Evolutionary conservation across 2,113 vertebrate species (phyloP).

Genomic region (Pollimyrus isidori): DNA sequence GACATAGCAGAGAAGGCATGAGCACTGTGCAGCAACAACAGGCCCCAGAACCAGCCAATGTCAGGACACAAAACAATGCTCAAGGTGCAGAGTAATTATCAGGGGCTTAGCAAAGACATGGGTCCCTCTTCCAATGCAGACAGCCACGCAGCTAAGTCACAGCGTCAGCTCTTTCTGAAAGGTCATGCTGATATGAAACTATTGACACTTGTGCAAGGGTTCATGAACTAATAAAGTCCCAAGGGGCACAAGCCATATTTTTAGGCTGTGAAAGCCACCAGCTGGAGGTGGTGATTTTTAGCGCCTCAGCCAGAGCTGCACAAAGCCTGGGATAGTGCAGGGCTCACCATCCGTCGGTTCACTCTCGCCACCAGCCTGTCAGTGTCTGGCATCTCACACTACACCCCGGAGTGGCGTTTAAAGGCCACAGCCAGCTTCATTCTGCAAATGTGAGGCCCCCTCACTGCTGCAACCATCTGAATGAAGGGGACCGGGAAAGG

Average conservation of each 20-base stretch:
- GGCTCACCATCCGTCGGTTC: not conserved
- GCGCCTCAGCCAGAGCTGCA: not conserved
- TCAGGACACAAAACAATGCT: slow-evolving; percentile 42
- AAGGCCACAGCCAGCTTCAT: not conserved
- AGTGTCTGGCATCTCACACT: not conserved
- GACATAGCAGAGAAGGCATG: not conserved
- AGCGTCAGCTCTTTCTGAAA: slow-evolving; percentile 61
- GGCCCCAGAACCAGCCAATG: not conserved
- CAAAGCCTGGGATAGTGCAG: not conserved
- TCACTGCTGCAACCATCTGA: not conserved
- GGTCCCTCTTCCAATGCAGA: slow-evolving; percentile 49
- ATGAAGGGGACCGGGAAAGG: not conserved
- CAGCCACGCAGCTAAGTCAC: slow-evolving; percentile 35
- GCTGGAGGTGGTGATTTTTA: slow-evolving; percentile 31
- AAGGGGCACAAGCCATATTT: slow-evolving; percentile 49
- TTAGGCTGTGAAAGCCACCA: slow-evolving; percentile 42
- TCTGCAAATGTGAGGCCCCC: not conserved
- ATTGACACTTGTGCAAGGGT: slow-evolving; percentile 45
- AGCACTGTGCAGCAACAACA: too few species aligned
- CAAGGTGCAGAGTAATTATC: slow-evolving; percentile 54
- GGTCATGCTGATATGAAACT: slow-evolving; percentile 61
- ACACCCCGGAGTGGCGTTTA: not conserved
- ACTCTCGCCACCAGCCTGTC: not conserved
- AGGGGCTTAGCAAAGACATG: slow-evolving; percentile 50
- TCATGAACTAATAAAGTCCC: slow-evolving; percentile 54